These are phyloP conservation scores for Elephas maximus DNA, from an alignment of 2,113 vertebrate genomes.

Conservation along the genomic window DNA sequence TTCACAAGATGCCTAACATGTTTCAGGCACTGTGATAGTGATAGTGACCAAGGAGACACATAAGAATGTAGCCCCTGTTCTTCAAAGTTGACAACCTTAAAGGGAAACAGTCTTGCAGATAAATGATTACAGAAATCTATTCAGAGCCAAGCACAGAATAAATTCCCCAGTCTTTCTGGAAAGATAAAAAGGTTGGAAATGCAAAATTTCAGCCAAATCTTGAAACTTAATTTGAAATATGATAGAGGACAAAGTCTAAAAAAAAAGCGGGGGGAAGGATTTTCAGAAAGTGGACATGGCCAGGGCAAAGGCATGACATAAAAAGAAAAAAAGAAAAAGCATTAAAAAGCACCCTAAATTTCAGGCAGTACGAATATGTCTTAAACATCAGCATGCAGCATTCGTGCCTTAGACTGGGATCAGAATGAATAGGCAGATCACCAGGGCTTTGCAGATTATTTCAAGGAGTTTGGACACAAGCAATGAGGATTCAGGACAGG, in stretches of 20 bases:
- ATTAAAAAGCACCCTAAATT: not conserved
- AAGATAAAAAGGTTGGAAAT: not conserved
- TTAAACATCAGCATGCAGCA: not conserved
- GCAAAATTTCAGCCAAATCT: slow-evolving; percentile 9
- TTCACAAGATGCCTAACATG: not conserved
- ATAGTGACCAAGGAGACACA: not conserved
- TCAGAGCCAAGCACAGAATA: not conserved
- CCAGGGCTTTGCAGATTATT: not conserved
- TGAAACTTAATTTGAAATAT: not conserved
- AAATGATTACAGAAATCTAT: slow-evolving; percentile 11
- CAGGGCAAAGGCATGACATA: not conserved
- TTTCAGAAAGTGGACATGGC: not conserved
- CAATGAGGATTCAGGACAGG: not conserved
- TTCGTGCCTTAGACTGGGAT: not conserved
- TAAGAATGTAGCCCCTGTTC: not conserved
- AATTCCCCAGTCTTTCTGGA: not conserved
- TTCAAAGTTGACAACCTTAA: not conserved
- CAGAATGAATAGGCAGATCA: not conserved
- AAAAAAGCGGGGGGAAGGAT: accelerated
- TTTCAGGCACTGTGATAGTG: not conserved
- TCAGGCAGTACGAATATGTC: not conserved
- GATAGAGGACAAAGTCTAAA: not conserved
- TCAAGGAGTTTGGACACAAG: not conserved
- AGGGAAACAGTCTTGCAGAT: not conserved
- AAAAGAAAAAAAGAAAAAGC: not conserved